Percentiles rank a stretch among this genome's conserved stretches.
Conservation (phyloP, 2,888 invertebrate genomes). For the Tribolium freemani region DNA sequence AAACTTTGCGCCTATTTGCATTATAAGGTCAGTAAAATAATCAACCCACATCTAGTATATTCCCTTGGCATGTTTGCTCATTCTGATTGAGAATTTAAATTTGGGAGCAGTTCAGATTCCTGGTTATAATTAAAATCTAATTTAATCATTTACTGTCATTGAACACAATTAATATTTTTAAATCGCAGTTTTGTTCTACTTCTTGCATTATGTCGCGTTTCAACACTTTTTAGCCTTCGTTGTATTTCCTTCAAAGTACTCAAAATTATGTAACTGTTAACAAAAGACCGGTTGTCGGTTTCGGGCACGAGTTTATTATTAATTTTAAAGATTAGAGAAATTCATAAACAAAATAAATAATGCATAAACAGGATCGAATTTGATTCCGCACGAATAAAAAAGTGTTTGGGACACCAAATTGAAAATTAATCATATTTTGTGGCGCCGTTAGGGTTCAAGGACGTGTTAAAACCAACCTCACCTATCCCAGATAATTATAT, state of each 20-base stretch:
- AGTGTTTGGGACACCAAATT: conserved; percentile 9
- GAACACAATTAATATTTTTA: not conserved
- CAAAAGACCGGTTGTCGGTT: not conserved
- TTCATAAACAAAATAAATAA: conserved; percentile 18
- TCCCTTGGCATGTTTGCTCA: conserved; percentile 12
- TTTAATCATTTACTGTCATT: not conserved
- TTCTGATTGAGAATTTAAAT: not conserved
- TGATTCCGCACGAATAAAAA: conserved; percentile 14
- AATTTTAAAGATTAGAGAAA: conserved; percentile 8
- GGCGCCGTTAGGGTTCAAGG: conserved; percentile 35
- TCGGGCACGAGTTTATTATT: not conserved
- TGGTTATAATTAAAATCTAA: conserved; percentile 1
- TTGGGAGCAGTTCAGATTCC: not conserved
- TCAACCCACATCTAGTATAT: conserved; percentile 13
- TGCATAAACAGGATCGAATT: not conserved
- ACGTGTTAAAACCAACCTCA: conserved; percentile 9
- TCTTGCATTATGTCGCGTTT: not conserved
- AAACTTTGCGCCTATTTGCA: conserved; percentile 11
- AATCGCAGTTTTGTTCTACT: not conserved
- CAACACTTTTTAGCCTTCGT: not conserved
- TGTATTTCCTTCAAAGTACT: not conserved
- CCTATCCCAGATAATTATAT: conserved; percentile 21
- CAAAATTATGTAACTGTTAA: not conserved
- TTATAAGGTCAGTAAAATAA: conserved; percentile 9
- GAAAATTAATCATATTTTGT: conserved; percentile 19